Evolutionary conservation across 92 coral and sea anemone species (phyloP), one percentile per base, ranked within the genome.

Genomic region (Porites lobata): DNA sequence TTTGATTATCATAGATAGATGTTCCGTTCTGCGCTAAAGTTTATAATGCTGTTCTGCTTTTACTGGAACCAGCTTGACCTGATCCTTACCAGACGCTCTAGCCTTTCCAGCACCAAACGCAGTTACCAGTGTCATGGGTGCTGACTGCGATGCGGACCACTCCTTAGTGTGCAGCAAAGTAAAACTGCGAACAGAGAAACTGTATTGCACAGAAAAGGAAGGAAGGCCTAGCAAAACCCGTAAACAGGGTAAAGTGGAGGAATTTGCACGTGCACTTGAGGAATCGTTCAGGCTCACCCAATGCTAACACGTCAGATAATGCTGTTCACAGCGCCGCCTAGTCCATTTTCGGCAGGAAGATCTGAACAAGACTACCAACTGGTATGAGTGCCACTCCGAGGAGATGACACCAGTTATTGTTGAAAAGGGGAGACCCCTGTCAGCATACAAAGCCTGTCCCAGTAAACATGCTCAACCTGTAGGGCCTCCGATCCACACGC

Each of bases 141-240:
- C 89, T 10, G 94, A 87, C 80, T 87, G 94, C 72, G 89, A 82
- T 86, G 87, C 89, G 0, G 94, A 91, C 94, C 87, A 91, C 86
- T 77, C 82, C 53, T 72, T 88, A 24, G 81, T 91, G 1, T 61
- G 86, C 84, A 75, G 92, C 88, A 88, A 63, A 29, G 80, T 91
- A 75, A 77, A 77, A 76, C 78, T 88, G 57, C 71, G 50, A 11
- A 80, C 92, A 14, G 71, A 78, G 38, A 83, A 64, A 51, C 47
- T 90, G 50, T 74, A 84, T 70, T 76, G 72, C 50, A 14, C 82
- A 8, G 84, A 57, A 72, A 52, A 14, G 4, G 57, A 50, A 22
- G 92, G 92, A 8, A 17, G 7, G 14, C 86, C 90, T 2, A 26
- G 82, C 63, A 38, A 38, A 38, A 38, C 6, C 5, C 47, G 7